Percentiles rank a stretch among this genome's conserved stretches.
These are phyloP conservation scores for Limnephilus lunatus DNA, from an alignment of 2,888 invertebrate species.

Conservation along the genomic window DNA sequence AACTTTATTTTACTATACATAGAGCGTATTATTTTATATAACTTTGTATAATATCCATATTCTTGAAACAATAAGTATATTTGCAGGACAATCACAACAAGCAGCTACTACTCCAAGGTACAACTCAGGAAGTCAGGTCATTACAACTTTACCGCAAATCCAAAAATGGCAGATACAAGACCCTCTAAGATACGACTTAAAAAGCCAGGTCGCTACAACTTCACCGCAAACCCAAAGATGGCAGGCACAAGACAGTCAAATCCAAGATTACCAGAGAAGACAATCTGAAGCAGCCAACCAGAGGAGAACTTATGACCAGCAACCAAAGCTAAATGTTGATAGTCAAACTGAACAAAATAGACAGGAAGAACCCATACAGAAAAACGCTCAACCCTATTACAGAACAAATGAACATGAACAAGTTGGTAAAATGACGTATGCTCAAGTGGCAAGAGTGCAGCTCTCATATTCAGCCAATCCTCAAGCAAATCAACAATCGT, in stretches of 20 bases:
- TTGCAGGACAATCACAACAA: background rate
- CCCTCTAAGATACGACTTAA: background rate
- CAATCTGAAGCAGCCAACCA: background rate
- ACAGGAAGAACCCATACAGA: too few species aligned
- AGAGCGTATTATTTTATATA: background rate
- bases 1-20: background rate
- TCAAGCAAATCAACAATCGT: background rate
- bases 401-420: too few species aligned
- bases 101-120: background rate
- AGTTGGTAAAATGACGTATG: background rate
- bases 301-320: background rate
- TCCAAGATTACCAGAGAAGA: background rate
- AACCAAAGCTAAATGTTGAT: background rate
- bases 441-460: background rate
- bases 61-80: background rate
- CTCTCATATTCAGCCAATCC: background rate
- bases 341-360: too few species aligned
- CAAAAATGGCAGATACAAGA: background rate
- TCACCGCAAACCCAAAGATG: background rate
- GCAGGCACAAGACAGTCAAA: background rate
- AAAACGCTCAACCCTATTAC: too few species aligned
- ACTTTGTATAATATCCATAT: background rate
- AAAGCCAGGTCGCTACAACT: background rate
- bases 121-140: background rate
- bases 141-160: background rate